These are phyloP conservation scores for Scolopax rusticola DNA, from an alignment of 2,797 vertebrate species.

Conservation along the genomic window DNA sequence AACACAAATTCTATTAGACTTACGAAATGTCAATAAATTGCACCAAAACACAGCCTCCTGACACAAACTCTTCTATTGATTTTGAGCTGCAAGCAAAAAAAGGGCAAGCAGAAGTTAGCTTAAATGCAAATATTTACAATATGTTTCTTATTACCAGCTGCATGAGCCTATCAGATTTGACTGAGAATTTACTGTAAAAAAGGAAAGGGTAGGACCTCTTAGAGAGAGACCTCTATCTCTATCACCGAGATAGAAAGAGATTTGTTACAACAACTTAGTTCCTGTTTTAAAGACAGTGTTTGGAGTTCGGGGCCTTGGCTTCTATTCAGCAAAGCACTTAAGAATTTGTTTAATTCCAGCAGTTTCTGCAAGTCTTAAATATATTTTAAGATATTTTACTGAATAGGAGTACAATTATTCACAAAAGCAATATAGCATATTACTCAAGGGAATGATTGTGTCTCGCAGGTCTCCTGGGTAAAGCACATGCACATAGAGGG, in stretches of 20 bases:
- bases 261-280: background rate
- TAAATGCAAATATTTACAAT: background rate
- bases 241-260: background rate
- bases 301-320: conserved; percentile 19
- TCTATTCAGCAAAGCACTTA: conserved; percentile 39
- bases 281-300: background rate
- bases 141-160: background rate
- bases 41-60: background rate
- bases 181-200: background rate
- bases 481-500: background rate
- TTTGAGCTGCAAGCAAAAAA: background rate
- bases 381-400: conserved; percentile 22
- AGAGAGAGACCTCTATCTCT: too few species aligned
- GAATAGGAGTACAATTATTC: conserved; percentile 22
- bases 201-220: background rate
- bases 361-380: conserved; percentile 21
- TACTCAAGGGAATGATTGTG: conserved; percentile 31
- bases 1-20: background rate
- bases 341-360: conserved; percentile 37
- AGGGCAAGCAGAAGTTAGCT: background rate
- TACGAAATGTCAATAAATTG: background rate
- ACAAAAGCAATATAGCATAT: background rate
- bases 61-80: background rate
- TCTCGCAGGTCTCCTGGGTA: conserved; percentile 14
- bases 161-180: background rate